Base-by-base conservation (phyloP, 2,888 invertebrate species). In the Corbicula japonica region DNA sequence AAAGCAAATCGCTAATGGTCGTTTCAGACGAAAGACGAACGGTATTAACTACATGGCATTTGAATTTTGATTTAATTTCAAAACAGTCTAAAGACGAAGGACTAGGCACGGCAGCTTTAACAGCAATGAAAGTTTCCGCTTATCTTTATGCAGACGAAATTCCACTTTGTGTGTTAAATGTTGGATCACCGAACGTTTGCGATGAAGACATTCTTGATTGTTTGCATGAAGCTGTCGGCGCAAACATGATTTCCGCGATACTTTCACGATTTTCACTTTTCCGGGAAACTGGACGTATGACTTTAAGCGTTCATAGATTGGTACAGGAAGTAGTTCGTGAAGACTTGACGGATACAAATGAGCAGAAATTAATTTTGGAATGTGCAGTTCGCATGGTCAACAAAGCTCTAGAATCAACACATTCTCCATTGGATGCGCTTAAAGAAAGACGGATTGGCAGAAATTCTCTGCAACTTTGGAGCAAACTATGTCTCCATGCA, bases 281-380 rank as follows among this genome's bases (percentile, higher is more conserved):
- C 28, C 61, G 61, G n/a, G 26, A n/a, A 8, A 28, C 12, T 23
- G 8, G 46, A 5, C 50, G 52, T 6, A 34, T n/a, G 23, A 30
- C 50, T 34, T 15, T 74, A 10, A 32, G 35, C 2, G 68, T 74
- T 23, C 74, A 74, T 38, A 60, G 68, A 60, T 35, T 74, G 6
- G 74, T 74, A 4, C 74, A 74, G 44, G 68, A 68, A n/a, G 68
- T 74, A 5, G 38, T 74, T 21, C 15, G 68, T 6, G 61, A 74
- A 8, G 32, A 8, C 10, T 23, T 74, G 8, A 48, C 46, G 30
- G 58, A 56, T 28, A 3, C 30, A 0, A 32, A 48, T 8, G 15
- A 28, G 15, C 48, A 41, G 34, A 10, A 0, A 0, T n/a, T 28
- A 23, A 34, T 41, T 10, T 18, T 74, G 15, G 12, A 41, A 15